Evolutionary conservation across 2,888 invertebrate species (phyloP).

Genomic region (Trachelus tabidus): DNA sequence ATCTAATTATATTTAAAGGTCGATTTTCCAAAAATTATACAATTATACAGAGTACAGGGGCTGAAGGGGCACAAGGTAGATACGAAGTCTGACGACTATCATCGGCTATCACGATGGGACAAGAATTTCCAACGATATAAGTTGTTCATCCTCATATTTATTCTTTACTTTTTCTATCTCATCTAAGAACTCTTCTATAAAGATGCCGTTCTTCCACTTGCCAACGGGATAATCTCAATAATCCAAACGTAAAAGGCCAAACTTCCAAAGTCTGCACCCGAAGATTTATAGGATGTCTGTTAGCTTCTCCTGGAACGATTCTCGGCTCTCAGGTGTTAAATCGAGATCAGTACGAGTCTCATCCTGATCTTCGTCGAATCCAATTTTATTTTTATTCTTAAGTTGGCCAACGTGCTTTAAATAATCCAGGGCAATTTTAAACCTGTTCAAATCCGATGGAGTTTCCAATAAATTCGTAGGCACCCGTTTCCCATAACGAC

Average conservation of each 20-base stretch:
- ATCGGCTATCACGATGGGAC: not conserved
- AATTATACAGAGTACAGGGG: not conserved
- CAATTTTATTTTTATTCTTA: not conserved
- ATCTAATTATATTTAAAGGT: not conserved
- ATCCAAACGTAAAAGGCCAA: not conserved
- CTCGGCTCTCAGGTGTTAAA: not conserved
- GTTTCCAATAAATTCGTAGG: not conserved
- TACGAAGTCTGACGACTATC: not conserved
- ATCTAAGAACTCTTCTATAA: not conserved
- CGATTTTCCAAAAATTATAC: not conserved
- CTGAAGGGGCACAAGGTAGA: not conserved
- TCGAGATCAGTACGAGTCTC: not conserved
- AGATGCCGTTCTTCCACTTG: not conserved
- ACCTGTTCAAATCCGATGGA: not conserved
- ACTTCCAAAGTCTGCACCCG: not conserved
- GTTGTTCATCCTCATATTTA: not conserved
- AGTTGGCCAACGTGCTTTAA: not conserved
- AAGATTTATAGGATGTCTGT: not conserved
- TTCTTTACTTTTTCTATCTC: not conserved
- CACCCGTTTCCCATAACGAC: slow-evolving; percentile 60
- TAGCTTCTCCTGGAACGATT: not conserved
- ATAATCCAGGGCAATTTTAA: not conserved
- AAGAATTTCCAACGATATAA: too few species aligned
- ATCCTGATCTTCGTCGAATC: not conserved
- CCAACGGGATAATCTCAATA: not conserved